A percentile compares a stretch with the other conserved stretches of the same genome.
These are phyloP conservation scores for Brachyhypopomus gauderio DNA, from an alignment of 2,113 vertebrate genomes.

Conservation along the genomic window DNA sequence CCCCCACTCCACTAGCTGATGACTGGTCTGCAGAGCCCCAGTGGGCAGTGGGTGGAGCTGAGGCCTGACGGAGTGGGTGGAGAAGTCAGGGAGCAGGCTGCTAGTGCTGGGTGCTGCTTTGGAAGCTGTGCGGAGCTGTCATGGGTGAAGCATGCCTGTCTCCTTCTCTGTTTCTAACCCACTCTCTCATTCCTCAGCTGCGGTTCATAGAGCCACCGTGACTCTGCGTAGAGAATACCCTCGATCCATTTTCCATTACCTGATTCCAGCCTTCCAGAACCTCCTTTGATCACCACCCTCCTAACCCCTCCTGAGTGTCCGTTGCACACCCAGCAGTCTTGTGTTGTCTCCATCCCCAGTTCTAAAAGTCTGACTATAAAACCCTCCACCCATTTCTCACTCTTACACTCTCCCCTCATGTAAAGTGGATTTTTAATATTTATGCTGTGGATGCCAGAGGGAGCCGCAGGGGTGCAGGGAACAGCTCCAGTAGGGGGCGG, in stretches of 20 bases:
- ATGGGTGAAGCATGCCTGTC: too few relatives aligned
- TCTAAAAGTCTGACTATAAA: conserved; percentile 85
- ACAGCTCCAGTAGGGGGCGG: not conserved
- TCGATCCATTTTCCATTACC: conserved; percentile 42
- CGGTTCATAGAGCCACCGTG: too few relatives aligned
- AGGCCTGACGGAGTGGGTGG: conserved; percentile 3
- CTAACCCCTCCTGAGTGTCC: conserved; percentile 51
- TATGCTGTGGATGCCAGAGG: conserved; percentile 69
- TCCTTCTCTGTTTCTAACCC: too few relatives aligned
- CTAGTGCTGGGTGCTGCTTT: too few relatives aligned
- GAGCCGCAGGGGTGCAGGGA: conserved; percentile 55
- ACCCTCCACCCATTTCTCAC: conserved; percentile 70
- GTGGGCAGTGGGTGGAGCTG: not conserved
- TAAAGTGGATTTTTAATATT: conserved; percentile 77
- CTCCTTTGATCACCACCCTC: conserved; percentile 51
- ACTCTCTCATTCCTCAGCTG: too few relatives aligned
- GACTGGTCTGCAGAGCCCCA: not conserved
- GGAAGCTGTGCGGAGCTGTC: too few relatives aligned
- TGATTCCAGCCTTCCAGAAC: conserved; percentile 62
- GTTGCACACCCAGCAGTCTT: conserved; percentile 46
- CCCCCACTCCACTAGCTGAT: not conserved
- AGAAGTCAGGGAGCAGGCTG: too few relatives aligned
- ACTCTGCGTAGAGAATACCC: too few relatives aligned
- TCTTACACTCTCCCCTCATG: conserved; percentile 61
- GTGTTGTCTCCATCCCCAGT: conserved; percentile 73